Base-by-base conservation (phyloP, 2,797 vertebrate species). In the Clarias fuscus region DNA sequence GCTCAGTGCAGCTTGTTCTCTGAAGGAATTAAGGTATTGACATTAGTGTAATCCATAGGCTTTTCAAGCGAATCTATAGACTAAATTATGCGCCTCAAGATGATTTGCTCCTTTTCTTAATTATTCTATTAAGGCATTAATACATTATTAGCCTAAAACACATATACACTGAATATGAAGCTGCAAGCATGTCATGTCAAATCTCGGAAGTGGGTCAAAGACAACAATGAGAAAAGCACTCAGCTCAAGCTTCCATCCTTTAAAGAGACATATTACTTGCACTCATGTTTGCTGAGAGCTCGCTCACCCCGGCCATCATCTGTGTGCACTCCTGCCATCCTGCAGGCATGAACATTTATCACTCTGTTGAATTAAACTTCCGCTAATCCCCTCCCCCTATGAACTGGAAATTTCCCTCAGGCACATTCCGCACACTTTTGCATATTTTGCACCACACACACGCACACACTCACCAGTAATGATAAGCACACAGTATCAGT, bases 281-380 rank as follows among this genome's bases (percentile, higher is more conserved):
- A 18, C 75, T 77, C 2, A 18, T 10, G 48, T 78, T 48, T 81
- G 20, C 64, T 22, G 33, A 64, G 79, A 53, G 40, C 62, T n/a
- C 15, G 27, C n/a, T 76, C 30, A 40, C 58, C 18, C 33, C 33
- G 13, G 1, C 77, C 58, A 64, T 40, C 59, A 40, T 37, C n/a
- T 24, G 7, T 80, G 15, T 82, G n/a, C 77, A 79, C 59, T 67
- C 17, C 62, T 82, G 62, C 62, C 40, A 67, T 67, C 62, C 40
- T 27, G 40, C 33, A 48, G n/a, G 40, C 14, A 67, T 67, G 7
- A 53, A 10, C 37, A 67, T 67, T 53, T 82, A 82, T 82, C 77
- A 62, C 22, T 3, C 11, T 40, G 5, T 33, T 40, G 77, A 37
- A 79, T 79, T 22, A 40, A 62, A 33, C 33, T 79, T 79, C 62